Base-by-base conservation (phyloP, 2,113 vertebrate genomes). In the Aphyosemion australe region DNA sequence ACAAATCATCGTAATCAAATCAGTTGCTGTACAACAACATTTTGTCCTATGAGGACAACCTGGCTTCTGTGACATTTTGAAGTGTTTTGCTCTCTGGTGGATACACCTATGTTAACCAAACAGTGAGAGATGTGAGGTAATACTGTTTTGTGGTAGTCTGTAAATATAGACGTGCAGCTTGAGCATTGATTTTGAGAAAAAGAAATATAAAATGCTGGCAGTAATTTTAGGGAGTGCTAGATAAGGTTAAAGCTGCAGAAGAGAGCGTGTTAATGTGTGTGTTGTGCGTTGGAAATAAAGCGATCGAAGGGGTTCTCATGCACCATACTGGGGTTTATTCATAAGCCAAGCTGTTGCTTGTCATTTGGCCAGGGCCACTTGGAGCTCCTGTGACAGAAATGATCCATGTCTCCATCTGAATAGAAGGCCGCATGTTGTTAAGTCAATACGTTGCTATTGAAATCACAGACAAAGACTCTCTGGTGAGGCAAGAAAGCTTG, bases 361-460 rank as follows among this genome's bases (percentile, higher is more conserved):
- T 82, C 85, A 88, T 80, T 85, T 80, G 81, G 74, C 82, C 82
- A 84, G 61, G 66, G 74, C 83, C 80, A 75, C 84, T 84, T 83
- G 82, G 73, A 69, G 85, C 74, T 84, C 61, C 78, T 26, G 59
- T 74, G 78, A 77, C 76, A 86, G 65, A 87, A 90, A 86, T 82
- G 66, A 84, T 85, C 87, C 64, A 64, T 63, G 71, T 62, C 69
- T 84, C 74, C 75, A 72, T 84, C 80, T 81, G 86, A 91, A 74
- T 80, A 74, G 72, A 83, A 26, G 79, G 83, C 89, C 76, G 41
- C 89, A 87, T 81, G 87, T 86, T 79, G 77, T 72, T 67, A 65
- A 80, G 74, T 89, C 88, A 84, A 89, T 89, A 87, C 72, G 57
- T 61, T 61, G 61, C 84, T 73, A 84, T 90, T 87, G 76, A 92